Evolutionary conservation across 2,797 vertebrate genomes (phyloP), one percentile per base, ranked within the genome.

Genomic region (Bucorvus abyssinicus): DNA sequence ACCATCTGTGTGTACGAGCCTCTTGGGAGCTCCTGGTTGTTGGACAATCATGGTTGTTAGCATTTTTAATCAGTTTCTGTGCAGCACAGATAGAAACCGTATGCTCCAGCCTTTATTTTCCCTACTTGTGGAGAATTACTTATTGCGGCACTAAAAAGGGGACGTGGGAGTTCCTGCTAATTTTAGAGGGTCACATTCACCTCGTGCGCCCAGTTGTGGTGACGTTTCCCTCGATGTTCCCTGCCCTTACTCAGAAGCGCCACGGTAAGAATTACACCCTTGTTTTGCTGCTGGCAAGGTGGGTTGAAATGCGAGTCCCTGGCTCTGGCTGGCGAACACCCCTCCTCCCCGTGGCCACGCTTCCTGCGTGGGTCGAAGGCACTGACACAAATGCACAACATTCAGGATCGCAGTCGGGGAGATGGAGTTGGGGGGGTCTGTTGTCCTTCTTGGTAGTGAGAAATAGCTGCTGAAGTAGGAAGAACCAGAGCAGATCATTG

Each of bases 31-130:
- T 90, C 95, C 97, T 98, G 97, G 97, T 97, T 97, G 96, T 98
- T 98, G 98, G 98, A 98, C 98, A 98, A 97, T 98, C 98, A 98
- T 97, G 97, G 98, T 97, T 97, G 98, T 98, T 98, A 98, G 98
- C 98, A 98, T 98, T 98, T 98, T 98, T 98, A 98, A 98, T 98
- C 98, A 98, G 98, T 97, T 97, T 97, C 97, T 97, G 94, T 96
- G 96, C 97, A 80, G 96, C 94, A 70, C 97, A 97, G 98, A 98
- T 98, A 98, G 98, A 97, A 98, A 98, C 97, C 98, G 97, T 98
- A 97, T 98, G 98, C 90, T 98, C 92, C 90, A 88, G 92, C 96
- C 96, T 98, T 98, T 97, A 95, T 97, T 97, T 97, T 91, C 79
- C 88, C 93, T 94, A n/a, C 92, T 97, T 44, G 3, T 57, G 94